These are phyloP conservation scores for Tiaroga cobitis DNA, from an alignment of 2,797 vertebrate species.

Conservation along the genomic window DNA sequence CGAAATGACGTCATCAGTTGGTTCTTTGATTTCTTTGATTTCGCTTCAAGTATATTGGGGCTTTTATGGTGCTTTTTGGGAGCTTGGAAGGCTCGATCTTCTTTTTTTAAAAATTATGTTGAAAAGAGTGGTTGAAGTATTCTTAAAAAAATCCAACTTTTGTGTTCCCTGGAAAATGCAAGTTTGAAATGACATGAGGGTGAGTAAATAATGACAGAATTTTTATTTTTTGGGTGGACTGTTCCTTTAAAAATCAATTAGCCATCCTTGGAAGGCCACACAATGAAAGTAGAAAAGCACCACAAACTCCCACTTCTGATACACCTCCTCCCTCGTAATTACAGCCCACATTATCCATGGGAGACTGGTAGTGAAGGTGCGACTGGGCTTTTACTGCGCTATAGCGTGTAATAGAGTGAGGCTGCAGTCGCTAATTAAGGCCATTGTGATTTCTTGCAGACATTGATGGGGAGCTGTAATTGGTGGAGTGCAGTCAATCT, in stretches of 20 bases:
- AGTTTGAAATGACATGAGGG: not conserved
- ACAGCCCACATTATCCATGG: slow-evolving; percentile 23
- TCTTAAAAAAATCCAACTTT: not conserved
- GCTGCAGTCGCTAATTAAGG: slow-evolving; percentile 60
- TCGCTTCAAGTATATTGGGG: too few relatives aligned
- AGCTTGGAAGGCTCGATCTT: not conserved
- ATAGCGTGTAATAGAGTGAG: slow-evolving; percentile 52
- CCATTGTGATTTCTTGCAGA: slow-evolving; percentile 59
- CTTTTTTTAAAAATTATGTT: not conserved
- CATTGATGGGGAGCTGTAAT: slow-evolving; percentile 58
- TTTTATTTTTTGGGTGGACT: not conserved
- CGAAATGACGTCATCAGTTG: too few relatives aligned
- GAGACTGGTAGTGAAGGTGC: slow-evolving; percentile 23
- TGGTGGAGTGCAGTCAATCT: slow-evolving; percentile 58
- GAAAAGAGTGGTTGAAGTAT: not conserved
- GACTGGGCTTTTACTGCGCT: slow-evolving; percentile 37
- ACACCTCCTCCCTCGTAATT: slow-evolving; percentile 27
- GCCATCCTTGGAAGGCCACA: not conserved
- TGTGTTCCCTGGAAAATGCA: not conserved
- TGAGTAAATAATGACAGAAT: not conserved
- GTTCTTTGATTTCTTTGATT: too few relatives aligned
- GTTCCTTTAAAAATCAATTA: slow-evolving; percentile 41
- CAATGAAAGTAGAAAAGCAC: slow-evolving; percentile 28
- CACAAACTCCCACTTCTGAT: slow-evolving; percentile 15
- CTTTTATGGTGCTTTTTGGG: too few relatives aligned